Base-by-base conservation (phyloP, 2,113 vertebrate species). In the Galemys pyrenaicus region DNA sequence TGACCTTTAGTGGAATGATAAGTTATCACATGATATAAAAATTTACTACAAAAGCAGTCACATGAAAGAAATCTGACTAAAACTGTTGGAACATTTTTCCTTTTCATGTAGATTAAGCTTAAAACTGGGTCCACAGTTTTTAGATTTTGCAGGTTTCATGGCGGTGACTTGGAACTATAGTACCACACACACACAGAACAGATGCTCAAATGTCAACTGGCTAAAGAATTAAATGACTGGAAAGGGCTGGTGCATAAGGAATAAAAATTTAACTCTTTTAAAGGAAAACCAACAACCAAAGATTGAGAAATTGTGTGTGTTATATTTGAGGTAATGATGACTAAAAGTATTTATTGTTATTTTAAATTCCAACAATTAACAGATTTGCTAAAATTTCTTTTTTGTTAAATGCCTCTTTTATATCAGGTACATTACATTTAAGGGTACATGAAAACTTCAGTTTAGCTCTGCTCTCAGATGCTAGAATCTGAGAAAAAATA, bases 1-100 rank as follows among this genome's bases (percentile, higher is more conserved):
- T 93, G 91, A 96, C 85, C 95, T 96, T 96, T 97, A 94, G 94
- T 87, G 87, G 83, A 95, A 30, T 96, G 94, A 92, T 62, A 98
- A 85, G 35, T 92, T 97, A 95, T 93, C 64, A 67, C 74, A 94
- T 0, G 0, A 88, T 44, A 65, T 83, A 95, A 89, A 95, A 97
- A 95, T 93, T 80, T 79, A 82, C 91, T 92, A 95, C 54, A 96
- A 96, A 68, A 92, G 88, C 85, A 97, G 85, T 85, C 92, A 96
- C 32, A 94, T 87, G 64, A 77, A 97, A 97, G 92, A 86, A 96
- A 95, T 97, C 77, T 94, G 62, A 68, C 84, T 71, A 80, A 1
- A 4, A 95, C 46, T 80, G 81, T 79, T 94, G 83, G 39, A 85
- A 35, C 6, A 79, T 73, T 84, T 88, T 93, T 62, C 81, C 56